Conservation (phyloP, 2,797 vertebrate species). For the Apogon talboti region DNA sequence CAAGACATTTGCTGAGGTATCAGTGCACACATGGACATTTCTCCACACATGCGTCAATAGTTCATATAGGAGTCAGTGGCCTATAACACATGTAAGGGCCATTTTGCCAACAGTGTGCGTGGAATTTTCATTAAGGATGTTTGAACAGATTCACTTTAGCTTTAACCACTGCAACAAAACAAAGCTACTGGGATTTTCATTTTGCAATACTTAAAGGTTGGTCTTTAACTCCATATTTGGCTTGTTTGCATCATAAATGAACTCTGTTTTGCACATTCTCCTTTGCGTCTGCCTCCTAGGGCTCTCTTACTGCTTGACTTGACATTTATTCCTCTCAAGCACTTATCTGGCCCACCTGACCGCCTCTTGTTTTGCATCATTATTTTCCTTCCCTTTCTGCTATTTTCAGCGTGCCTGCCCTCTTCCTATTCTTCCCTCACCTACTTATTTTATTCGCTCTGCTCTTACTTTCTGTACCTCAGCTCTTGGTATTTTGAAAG, state of each 20-base stretch:
- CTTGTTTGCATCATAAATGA: slow-evolving; percentile 44
- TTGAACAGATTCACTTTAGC: not conserved
- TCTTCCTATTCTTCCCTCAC: slow-evolving; percentile 61
- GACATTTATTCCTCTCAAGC: slow-evolving; percentile 72
- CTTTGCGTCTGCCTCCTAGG: slow-evolving; percentile 33
- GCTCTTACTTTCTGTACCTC: slow-evolving; percentile 52
- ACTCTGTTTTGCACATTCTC: slow-evolving; percentile 34
- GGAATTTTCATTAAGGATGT: slow-evolving; percentile 9
- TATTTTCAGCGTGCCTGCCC: slow-evolving; percentile 64
- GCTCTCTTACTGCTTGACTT: slow-evolving; percentile 61
- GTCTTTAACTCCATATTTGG: slow-evolving; percentile 25
- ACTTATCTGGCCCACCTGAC: slow-evolving; percentile 67
- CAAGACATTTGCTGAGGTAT: slow-evolving; percentile 71
- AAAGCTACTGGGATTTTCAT: slow-evolving; percentile 2
- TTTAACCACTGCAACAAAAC: slow-evolving; percentile 23
- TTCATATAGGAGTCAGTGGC: slow-evolving; percentile 32
- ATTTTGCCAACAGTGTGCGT: slow-evolving; percentile 24
- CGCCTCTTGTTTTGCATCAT: slow-evolving; percentile 74
- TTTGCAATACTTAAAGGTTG: slow-evolving; percentile 6
- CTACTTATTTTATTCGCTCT: slow-evolving; percentile 51
- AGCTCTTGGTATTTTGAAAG: slow-evolving; percentile 62
- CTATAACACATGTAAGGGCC: slow-evolving; percentile 35
- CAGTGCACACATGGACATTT: slow-evolving; percentile 40
- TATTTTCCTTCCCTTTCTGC: slow-evolving; percentile 69
- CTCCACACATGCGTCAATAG: slow-evolving; percentile 45